These are phyloP conservation scores for Diogma glabrata DNA, from an alignment of 2,888 invertebrate genomes.

Conservation along the genomic window DNA sequence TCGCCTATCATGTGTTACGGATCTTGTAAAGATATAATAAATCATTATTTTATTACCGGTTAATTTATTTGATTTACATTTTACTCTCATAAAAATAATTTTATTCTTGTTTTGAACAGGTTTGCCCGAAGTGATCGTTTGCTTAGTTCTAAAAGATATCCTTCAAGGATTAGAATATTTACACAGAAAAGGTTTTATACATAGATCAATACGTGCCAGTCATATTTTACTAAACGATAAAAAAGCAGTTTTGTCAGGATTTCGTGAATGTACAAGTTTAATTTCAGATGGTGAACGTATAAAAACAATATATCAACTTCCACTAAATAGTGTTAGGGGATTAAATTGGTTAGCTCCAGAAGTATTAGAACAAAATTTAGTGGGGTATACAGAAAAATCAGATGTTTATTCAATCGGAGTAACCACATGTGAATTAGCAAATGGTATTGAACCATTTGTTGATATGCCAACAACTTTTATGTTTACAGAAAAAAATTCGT, in stretches of 20 bases:
- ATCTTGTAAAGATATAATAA: constrained; percentile 68
- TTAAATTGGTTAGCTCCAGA: constrained; percentile 91
- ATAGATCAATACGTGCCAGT: constrained; percentile 73
- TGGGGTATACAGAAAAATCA: constrained; percentile 79
- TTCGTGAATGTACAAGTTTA: constrained; percentile 65
- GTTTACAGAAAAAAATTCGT: constrained; percentile 74
- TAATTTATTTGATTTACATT: constrained; percentile 22
- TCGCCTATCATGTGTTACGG: constrained; percentile 77
- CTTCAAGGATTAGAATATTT: constrained; percentile 72
- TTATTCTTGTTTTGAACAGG: constrained; percentile 41
- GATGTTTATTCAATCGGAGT: constrained; percentile 90
- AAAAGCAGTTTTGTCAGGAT: constrained; percentile 61
- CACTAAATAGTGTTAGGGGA: constrained; percentile 45
- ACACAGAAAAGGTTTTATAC: constrained; percentile 73
- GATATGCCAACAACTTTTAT: constrained; percentile 80
- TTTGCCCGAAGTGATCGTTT: constrained; percentile 69
- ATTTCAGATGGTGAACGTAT: constrained; percentile 59
- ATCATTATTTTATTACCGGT: constrained; percentile 55
- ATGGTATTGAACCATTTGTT: constrained; percentile 78
- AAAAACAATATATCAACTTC: constrained; percentile 61
- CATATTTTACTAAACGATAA: constrained; percentile 67
- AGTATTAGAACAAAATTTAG: constrained; percentile 74
- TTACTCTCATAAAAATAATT: neutral
- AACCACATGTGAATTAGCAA: constrained; percentile 75
- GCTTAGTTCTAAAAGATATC: constrained; percentile 66